Evolutionary conservation across 2,113 vertebrate genomes (phyloP).

Genomic region (Tiliqua scincoides): DNA sequence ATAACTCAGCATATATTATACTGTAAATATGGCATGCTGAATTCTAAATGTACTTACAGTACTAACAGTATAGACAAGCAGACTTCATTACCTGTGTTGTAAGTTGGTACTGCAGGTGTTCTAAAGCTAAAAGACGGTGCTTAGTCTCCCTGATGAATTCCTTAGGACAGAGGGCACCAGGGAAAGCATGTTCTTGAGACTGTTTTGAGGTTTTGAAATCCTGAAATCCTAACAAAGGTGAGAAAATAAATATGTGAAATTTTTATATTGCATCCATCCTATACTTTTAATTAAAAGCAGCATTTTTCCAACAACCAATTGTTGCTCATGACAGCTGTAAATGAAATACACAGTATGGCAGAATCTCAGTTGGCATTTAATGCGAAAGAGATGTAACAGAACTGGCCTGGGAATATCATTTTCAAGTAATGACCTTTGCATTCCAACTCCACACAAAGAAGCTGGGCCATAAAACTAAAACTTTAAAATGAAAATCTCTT

Average conservation of each 20-base stretch:
- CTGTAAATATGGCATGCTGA: not conserved
- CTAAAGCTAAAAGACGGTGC: slow-evolving; percentile 72
- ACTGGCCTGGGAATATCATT: not conserved
- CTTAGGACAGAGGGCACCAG: slow-evolving; percentile 29
- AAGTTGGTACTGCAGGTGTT: slow-evolving; percentile 77
- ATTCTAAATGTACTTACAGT: not conserved
- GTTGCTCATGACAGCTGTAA: not conserved
- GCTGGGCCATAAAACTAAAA: not conserved
- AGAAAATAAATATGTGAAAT: slow-evolving; percentile 20
- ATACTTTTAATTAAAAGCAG: not conserved
- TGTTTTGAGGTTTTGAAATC: not conserved
- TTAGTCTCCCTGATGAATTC: slow-evolving; percentile 36
- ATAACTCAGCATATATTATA: not conserved
- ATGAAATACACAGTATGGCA: slow-evolving; percentile 12
- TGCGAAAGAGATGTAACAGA: not conserved
- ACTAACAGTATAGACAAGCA: not conserved
- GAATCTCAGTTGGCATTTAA: not conserved
- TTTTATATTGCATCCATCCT: slow-evolving; percentile 17
- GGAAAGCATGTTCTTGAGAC: not conserved
- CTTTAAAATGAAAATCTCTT: slow-evolving; percentile 18
- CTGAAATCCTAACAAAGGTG: slow-evolving; percentile 47
- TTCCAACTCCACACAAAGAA: not conserved
- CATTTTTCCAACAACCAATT: not conserved
- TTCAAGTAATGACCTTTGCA: not conserved
- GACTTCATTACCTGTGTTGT: slow-evolving; percentile 79